phyloP scores from a whole-genome alignment of 2,113 vertebrate genomes.

The Astur gentilis region DNA sequence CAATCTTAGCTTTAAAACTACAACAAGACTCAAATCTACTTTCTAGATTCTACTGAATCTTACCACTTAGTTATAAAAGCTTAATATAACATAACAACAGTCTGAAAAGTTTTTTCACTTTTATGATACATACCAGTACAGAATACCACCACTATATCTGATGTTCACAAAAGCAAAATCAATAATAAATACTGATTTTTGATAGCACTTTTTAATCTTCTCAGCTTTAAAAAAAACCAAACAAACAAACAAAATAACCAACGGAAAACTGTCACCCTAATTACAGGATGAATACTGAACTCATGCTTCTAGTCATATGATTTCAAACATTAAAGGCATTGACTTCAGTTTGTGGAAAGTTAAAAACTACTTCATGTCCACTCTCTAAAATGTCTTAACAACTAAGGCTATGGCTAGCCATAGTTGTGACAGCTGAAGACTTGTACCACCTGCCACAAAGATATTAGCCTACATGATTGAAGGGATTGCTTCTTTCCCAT shows the following conservation, averaged over 20 bases:
- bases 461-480: background rate
- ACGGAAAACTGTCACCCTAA: background rate
- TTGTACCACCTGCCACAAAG: background rate
- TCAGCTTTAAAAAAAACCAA: background rate
- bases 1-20: background rate
- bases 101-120: background rate
- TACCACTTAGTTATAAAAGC: background rate
- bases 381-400: background rate
- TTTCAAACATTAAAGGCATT: background rate
- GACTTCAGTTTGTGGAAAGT: background rate
- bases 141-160: background rate
- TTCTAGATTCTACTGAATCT: background rate
- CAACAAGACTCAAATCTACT: background rate
- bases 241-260: too few species aligned
- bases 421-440: background rate
- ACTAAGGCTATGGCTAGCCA: background rate
- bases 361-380: background rate
- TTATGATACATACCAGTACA: background rate
- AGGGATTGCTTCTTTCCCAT: background rate
- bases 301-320: slow-evolving; percentile 47
- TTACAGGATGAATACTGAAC: background rate
- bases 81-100: background rate
- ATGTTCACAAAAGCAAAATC: background rate
- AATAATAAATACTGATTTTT: background rate
- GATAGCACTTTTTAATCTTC: background rate